Percentiles rank a stretch among this genome's conserved stretches.
phyloP scores from a whole-genome alignment of 2,797 vertebrate species.

The Vipera latastei region DNA sequence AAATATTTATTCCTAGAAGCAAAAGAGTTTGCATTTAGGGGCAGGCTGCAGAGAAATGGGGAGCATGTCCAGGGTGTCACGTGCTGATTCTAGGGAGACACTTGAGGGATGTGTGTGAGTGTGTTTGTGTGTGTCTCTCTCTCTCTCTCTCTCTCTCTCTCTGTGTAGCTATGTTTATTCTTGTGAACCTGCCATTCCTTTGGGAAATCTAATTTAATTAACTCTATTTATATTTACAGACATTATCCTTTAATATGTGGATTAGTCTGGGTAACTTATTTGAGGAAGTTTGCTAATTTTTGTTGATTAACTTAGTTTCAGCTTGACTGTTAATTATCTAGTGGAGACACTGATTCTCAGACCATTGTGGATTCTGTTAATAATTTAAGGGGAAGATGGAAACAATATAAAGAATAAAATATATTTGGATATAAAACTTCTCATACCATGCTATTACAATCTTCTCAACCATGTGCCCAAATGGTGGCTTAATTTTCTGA shows the following conservation, averaged over 20 bases:
- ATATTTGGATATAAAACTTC: background rate
- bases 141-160: background rate
- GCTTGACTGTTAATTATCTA: background rate
- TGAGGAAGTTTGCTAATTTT: background rate
- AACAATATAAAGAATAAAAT: background rate
- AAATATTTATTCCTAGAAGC: background rate
- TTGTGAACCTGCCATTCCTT: background rate
- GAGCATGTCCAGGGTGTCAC: background rate
- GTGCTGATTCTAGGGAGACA: background rate
- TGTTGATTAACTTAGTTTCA: background rate
- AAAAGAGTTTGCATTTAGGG: background rate
- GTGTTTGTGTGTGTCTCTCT: background rate
- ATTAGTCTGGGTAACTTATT: background rate
- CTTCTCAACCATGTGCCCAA: background rate
- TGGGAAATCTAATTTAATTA: background rate
- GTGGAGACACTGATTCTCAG: background rate
- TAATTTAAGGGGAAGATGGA: background rate
- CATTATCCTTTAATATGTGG: background rate
- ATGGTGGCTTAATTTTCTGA: background rate
- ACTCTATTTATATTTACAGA: background rate
- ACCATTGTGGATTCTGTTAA: background rate
- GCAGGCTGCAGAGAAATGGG: background rate
- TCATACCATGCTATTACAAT: background rate
- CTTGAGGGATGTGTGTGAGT: background rate
- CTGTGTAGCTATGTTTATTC: background rate